Conservation (phyloP, 2,888 invertebrate species). For the Mythimna loreyi region DNA sequence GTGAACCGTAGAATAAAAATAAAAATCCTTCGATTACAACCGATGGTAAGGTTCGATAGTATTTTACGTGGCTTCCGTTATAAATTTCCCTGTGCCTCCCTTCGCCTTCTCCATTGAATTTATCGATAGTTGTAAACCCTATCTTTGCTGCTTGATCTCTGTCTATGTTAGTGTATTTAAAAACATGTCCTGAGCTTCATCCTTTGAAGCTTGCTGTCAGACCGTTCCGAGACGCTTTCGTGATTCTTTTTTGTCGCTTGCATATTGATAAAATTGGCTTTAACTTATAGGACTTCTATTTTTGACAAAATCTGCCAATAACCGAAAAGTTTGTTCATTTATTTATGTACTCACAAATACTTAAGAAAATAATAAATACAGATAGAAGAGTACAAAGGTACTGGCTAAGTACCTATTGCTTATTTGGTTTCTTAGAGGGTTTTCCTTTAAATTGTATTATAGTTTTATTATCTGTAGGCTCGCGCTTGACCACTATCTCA, state of each 20-base stretch:
- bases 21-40: slow-evolving; percentile 74
- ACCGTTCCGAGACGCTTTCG: not conserved
- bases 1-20: slow-evolving; percentile 75
- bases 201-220: slow-evolving; percentile 4
- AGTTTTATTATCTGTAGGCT: too few species aligned
- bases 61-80: slow-evolving; percentile 75
- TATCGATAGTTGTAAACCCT: slow-evolving; percentile 72
- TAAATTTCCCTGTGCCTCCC: slow-evolving; percentile 70
- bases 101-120: slow-evolving; percentile 62
- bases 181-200: slow-evolving; percentile 41
- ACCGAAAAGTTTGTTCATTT: not conserved
- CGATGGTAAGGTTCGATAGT: slow-evolving; percentile 74
- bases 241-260: slow-evolving; percentile 1
- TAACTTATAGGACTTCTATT: slow-evolving; percentile 9
- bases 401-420: too few species aligned
- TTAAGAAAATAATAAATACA: too few species aligned
- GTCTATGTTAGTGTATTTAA: slow-evolving; percentile 60
- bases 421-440: too few species aligned
- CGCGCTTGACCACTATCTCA: too few species aligned
- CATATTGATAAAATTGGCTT: not conserved
- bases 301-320: not conserved
- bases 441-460: too few species aligned
- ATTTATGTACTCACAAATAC: too few species aligned
- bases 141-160: slow-evolving; percentile 62
- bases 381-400: too few species aligned